phyloP scores from a whole-genome alignment of 2,797 vertebrate species.

The Arrhamphus sclerolepis region DNA sequence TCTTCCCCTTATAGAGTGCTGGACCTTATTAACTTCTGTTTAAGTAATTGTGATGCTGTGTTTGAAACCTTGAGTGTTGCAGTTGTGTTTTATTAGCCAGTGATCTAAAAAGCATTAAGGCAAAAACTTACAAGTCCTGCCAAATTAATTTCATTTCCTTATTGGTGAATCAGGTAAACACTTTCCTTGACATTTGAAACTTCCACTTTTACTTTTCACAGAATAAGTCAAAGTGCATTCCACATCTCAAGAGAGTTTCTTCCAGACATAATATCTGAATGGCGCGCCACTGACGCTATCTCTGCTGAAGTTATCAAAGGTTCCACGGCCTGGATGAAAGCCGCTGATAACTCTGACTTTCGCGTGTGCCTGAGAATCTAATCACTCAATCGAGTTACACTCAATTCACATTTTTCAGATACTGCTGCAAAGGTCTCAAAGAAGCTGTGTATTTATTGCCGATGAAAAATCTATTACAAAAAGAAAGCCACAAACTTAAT shows the following conservation, averaged over 20 bases:
- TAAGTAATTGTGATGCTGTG: not conserved
- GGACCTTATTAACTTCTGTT: not conserved
- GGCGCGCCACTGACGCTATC: not conserved
- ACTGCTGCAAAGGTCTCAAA: slow-evolving; percentile 21
- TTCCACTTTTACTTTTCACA: not conserved
- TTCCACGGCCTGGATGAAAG: slow-evolving; percentile 32
- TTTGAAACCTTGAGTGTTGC: not conserved
- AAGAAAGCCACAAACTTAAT: slow-evolving; percentile 10
- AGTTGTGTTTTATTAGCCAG: slow-evolving; percentile 2
- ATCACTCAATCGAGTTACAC: not conserved
- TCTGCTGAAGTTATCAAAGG: slow-evolving; percentile 13
- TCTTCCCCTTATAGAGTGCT: not conserved
- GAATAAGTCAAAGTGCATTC: not conserved
- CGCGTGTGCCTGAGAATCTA: not conserved
- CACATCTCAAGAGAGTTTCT: not conserved
- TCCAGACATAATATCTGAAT: slow-evolving; percentile 2
- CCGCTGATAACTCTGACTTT: slow-evolving; percentile 17
- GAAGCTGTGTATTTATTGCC: slow-evolving; percentile 15
- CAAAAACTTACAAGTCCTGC: not conserved
- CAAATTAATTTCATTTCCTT: not conserved
- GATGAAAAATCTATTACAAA: slow-evolving; percentile 7
- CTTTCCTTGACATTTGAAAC: not conserved
- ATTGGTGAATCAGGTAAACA: not conserved
- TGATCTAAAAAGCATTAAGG: not conserved
- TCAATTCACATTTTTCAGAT: slow-evolving; percentile 29